Evolutionary conservation across 2,113 vertebrate species (phyloP), one percentile per base, ranked within the genome.

Genomic region (Pseudorhombus dupliciocellatus): DNA sequence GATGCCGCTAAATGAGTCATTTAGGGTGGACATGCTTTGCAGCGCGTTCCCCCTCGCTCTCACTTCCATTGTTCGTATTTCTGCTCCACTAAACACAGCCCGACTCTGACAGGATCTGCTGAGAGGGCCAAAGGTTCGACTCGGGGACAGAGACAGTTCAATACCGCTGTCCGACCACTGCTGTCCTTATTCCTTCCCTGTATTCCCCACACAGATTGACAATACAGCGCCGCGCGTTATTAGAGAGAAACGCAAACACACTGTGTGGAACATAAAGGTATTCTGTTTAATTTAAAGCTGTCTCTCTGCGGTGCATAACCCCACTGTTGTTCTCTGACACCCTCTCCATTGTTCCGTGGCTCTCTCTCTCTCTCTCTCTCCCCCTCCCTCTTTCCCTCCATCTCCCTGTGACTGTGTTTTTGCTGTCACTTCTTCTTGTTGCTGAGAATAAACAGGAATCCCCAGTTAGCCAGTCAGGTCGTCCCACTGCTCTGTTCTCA

Each of bases 61-160:
- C 64, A 4, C 65, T 30, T 60, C 59, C 62, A 70, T 55, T 59
- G 48, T 68, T 71, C 73, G 37, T 83, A 62, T 78, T 73, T 84
- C 77, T 87, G 85, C 82, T 89, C 74, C 71, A 84, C 73, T 85
- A 73, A 79, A 62, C 71, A 21, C 66, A 48, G 57, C 63, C 15
- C 15, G 48, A 73, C 75, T 65, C 73, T 82, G 85, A 87, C 88
- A 79, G 66, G 76, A 70, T 87, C 77, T 83, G 78, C 75, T 75
- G 83, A 85, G 63, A 60, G 74, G 62, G 79, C 37, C 76, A 72
- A 82, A 81, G 77, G 84, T 86, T 81, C 22, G 70, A 84, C 72
- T 73, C 75, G 2, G 34, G 34, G 34, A 37, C 34, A 37, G 11
- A 37, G 34, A 37, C 34, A 37, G 31, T 76, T 68, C 55, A 73